Base-by-base conservation (phyloP, 1,140 invertebrate genomes). In the Panonychus citri region DNA sequence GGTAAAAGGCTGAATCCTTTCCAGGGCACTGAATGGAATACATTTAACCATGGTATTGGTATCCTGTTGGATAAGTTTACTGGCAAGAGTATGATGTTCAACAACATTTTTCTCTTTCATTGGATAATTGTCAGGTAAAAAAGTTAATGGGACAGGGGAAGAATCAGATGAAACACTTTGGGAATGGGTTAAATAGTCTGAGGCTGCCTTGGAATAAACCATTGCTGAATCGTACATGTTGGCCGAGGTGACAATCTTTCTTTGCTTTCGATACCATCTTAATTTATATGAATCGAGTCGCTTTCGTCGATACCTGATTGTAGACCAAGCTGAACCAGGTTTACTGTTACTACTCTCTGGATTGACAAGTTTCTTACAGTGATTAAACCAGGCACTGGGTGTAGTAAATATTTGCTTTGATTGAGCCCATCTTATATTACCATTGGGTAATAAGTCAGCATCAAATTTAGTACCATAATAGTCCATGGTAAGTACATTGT, bases 241-340 rank as follows among this genome's bases (percentile, higher is more conserved):
- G 17, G 34, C 30, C 8, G 12, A 13, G 21, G 10, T n/a, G 25
- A 54, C 30, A 42, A 40, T 54, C 53, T 67, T 63, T 53, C 62
- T 67, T 8, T 72, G 72, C 63, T 79, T 81, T 21, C 81, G 75
- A 63, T 85, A 77, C 77, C 83, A 88, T 34, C 78, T 76, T 56
- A 82, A 81, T 69, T 89, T 89, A 66, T 84, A 87, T 10, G 80
- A 79, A 66, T 88, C 85, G 61, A 89, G 68, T 68, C 87, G 87
- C 64, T 81, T 83, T 0, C 82, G 83, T 67, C 77, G 79, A 66
- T 86, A 87, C 65, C 81, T 68, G 7, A 77, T 73, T 7, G 72
- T 86, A 10, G 84, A 83, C 85, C 85, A 89, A 3, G 85, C 85
- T 74, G 85, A 89, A 1, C 85, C 85, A 51, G 83, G 85, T n/a